Evolutionary conservation across 2,113 vertebrate genomes (phyloP), one percentile per base, ranked within the genome.

Genomic region (Sinocyclocheilus anshuiensis): DNA sequence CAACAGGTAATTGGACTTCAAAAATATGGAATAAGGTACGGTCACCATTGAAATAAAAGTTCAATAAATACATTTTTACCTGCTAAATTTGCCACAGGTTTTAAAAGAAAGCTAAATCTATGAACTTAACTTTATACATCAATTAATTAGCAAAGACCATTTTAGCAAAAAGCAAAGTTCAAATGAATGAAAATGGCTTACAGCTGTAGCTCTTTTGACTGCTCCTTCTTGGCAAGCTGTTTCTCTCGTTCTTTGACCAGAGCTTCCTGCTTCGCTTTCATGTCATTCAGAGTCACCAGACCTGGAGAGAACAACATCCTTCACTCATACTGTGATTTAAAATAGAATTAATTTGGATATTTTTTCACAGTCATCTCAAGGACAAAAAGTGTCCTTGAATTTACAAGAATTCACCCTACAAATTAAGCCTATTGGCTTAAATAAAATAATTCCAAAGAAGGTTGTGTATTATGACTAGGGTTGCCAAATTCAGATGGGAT

Each of bases 241-340:
- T 97, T 97, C 91, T 98, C 97, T 4, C 97, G 85, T 89, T 98
- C 97, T 89, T 97, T 98, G 88, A 97, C 97, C 78, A 98, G 92
- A 0, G 96, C 97, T 90, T 98, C 97, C 91, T 98, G 97, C 83
- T 97, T 98, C 55, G 97, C 97, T 90, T 98, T 98, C 97, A 98
- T 98, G 81, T 98, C 97, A 82, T 97, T 97, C 36, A 98, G 93
- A 2, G 97, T 98, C 89, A 97, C 96, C 81, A 98, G 91, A 86
- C 97, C 97, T 97, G 26, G 6, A 77, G 2, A 86, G 20, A 88
- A 15, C 20, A 84, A 50, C 57, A 18, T 65, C 12, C 48, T 11
- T 13, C 15, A 67, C n/a, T 81, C 39, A 67, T 7, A 26, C 24
- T 12, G 9, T 26, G 79, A 48, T 24, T 67, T 50, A 26, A 48